Conservation (phyloP, 2,113 vertebrate genomes). For the Carettochelys insculpta region DNA sequence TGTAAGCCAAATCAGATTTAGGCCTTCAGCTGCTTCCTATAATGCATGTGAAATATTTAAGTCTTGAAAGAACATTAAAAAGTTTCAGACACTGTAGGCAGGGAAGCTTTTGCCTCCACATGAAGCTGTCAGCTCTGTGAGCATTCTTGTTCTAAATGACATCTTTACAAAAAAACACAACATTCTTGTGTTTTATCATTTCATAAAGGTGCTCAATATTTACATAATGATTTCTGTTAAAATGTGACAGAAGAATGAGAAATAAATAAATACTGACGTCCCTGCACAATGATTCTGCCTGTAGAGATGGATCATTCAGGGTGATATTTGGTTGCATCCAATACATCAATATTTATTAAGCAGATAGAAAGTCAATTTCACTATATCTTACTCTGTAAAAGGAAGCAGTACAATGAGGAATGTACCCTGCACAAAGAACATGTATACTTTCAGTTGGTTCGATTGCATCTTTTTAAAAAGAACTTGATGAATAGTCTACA, state of each 20-base stretch:
- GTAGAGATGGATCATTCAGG: constrained; percentile 70
- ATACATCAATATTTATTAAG: constrained; percentile 79
- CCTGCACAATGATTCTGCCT: constrained; percentile 62
- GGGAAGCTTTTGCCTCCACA: not conserved
- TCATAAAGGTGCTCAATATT: constrained; percentile 51
- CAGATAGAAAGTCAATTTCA: constrained; percentile 77
- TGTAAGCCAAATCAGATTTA: not conserved
- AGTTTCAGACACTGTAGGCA: not conserved
- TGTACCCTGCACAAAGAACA: constrained; percentile 23
- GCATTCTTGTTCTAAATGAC: constrained; percentile 43
- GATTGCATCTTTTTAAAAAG: constrained; percentile 14
- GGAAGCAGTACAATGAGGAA: constrained; percentile 54
- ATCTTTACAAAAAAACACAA: not conserved
- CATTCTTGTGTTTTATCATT: constrained; percentile 26
- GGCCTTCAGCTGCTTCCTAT: not conserved
- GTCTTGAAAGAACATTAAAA: not conserved
- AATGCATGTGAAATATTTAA: not conserved
- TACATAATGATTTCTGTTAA: constrained; percentile 62
- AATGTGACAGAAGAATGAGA: constrained; percentile 59
- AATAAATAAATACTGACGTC: constrained; percentile 71
- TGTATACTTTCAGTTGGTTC: constrained; percentile 31
- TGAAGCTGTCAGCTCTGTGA: not conserved
- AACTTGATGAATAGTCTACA: constrained; percentile 28
- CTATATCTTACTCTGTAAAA: constrained; percentile 62
- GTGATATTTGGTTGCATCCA: constrained; percentile 61